Percentiles rank a stretch among this genome's conserved stretches.
Evolutionary conservation across 2,888 invertebrate genomes (phyloP).

Genomic region (Nomada fabriciana): DNA sequence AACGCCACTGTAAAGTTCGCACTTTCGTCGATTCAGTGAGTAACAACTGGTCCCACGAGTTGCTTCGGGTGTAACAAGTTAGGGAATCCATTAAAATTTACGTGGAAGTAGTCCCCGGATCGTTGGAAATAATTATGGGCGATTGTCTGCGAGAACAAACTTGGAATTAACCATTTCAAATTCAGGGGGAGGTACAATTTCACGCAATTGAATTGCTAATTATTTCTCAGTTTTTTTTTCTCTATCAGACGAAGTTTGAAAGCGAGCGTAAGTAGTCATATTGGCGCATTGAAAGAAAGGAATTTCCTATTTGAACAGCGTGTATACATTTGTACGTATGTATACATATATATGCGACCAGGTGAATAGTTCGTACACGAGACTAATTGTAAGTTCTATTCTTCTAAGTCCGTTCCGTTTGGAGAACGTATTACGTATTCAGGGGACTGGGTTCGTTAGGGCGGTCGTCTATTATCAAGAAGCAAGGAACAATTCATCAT

Average conservation of each 20-base stretch:
- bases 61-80: conserved; percentile 15
- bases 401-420: conserved; percentile 11
- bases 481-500: conserved; percentile 3
- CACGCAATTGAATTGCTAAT: no score
- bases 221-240: neutral
- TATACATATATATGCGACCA: no score
- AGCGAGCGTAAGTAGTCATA: no score
- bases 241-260: neutral
- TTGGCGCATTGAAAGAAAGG: no score
- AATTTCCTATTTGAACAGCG: neutral
- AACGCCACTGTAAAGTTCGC: conserved; percentile 2
- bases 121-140: neutral
- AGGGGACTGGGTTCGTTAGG: neutral
- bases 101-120: no score
- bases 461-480: conserved; percentile 4
- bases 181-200: no score
- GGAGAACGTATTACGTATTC: conserved; percentile 11
- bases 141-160: neutral
- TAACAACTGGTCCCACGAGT: neutral
- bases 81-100: neutral
- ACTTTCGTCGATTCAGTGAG: neutral
- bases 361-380: neutral
- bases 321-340: neutral
- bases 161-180: neutral
- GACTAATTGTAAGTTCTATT: neutral